Evolutionary conservation across 2,113 vertebrate species (phyloP), one percentile per base, ranked within the genome.

Genomic region (Eclectus roratus): DNA sequence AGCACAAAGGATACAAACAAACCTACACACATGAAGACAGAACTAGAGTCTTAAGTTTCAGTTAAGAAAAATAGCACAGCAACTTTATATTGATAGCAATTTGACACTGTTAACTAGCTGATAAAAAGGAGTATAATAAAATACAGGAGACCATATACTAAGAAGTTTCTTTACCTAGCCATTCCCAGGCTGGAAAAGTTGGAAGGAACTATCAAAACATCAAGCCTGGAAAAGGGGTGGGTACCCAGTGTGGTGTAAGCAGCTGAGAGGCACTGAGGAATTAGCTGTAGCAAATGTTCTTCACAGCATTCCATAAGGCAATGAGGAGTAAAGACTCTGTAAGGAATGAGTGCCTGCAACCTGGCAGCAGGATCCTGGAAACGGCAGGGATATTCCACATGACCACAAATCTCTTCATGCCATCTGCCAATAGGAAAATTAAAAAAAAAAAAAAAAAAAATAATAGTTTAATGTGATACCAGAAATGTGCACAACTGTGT

Each of bases 141-240:
- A 93, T 28, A 79, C 3, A 55, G 39, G 23, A 77, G 9, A 70
- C 16, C 6, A 53, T 17, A 70, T 23, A 80, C 4, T 25, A 69
- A 16, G 20, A 80, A 65, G 8, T 91, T 89, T 90, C 61, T 85
- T 88, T 99, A 99, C 99, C 99, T 99, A 97, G 99, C 99, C 99
- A 99, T 99, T 95, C 99, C 99, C 69, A 99, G 98, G 92, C 99
- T 99, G 91, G 99, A 98, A 96, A 99, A 99, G 81, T 99, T 99
- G 86, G 98, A 97, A 61, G 99, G 99, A 86, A 99, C 99, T 23
- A 99, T 98, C 85, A 99, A 98, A 58, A 99, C 93, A 93, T 99
- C 99, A 83, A 99, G 98, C 68, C 99, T 98, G 85, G 98, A 97
- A 96, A 99, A 99, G 0, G 99, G 99, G 79, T 99, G 99, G 39